phyloP scores from a whole-genome alignment of 2,797 vertebrate genomes.

The Enteromius mattozi region DNA sequence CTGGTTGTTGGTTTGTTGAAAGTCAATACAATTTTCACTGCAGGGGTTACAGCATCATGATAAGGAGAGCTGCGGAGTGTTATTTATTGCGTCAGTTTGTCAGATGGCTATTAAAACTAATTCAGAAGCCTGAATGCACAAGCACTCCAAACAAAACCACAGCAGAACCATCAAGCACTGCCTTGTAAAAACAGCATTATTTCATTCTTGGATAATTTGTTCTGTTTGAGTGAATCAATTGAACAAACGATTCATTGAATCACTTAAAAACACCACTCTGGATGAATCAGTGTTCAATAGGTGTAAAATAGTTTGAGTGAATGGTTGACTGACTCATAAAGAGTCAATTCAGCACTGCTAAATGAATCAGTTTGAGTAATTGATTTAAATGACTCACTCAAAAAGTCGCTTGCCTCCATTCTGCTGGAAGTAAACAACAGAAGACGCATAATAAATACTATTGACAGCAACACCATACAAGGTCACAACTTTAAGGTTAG shows the following conservation, averaged over 20 bases:
- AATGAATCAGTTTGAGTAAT: background rate
- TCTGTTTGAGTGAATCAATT: background rate
- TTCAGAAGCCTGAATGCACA: background rate
- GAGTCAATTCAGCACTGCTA: background rate
- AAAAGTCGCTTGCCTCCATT: background rate
- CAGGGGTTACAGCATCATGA: background rate
- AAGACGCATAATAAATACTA: background rate
- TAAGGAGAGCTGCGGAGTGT: background rate
- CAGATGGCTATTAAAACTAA: constrained; percentile 1
- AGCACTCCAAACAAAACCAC: constrained; percentile 8
- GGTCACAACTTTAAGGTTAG: background rate
- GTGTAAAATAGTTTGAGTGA: background rate
- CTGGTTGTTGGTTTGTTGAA: constrained; percentile 36
- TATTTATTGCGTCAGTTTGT: background rate
- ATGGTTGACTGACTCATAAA: background rate
- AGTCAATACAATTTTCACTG: constrained; percentile 24
- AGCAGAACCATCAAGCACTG: background rate
- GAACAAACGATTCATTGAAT: background rate
- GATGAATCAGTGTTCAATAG: background rate
- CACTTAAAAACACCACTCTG: background rate
- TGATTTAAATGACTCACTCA: background rate
- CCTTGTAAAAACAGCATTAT: background rate
- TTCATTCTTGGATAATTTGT: background rate
- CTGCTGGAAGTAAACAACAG: background rate
- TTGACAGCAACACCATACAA: background rate